Evolutionary conservation across 2,888 invertebrate species (phyloP).

Genomic region (Leistus spinibarbis): DNA sequence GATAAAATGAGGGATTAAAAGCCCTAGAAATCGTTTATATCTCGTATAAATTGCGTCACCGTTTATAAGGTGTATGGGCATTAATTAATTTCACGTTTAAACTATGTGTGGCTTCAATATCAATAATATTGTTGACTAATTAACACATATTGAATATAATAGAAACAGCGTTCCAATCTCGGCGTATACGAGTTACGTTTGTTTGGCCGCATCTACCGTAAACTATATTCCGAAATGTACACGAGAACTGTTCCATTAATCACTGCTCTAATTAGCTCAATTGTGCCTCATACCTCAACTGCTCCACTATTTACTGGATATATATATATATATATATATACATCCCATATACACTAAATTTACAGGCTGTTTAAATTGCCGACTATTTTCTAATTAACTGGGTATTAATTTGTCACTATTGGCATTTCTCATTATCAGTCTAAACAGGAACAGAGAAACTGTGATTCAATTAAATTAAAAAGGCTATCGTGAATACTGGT

Average conservation of each 20-base stretch:
- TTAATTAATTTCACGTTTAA: neutral
- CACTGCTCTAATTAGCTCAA: slow-evolving; percentile 48
- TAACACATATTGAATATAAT: neutral
- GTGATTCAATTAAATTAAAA: no score
- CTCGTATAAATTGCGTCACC: no score
- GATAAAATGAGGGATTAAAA: no score
- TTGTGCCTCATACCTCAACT: slow-evolving; percentile 46
- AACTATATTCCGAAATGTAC: neutral
- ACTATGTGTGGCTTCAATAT: neutral
- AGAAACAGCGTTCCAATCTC: neutral
- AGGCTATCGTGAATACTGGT: no score
- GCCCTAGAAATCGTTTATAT: no score
- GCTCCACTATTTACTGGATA: neutral
- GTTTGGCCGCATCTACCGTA: neutral
- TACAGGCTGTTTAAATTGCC: no score
- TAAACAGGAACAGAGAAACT: no score
- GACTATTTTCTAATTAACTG: no score
- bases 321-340: neutral
- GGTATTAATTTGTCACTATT: no score
- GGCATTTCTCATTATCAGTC: no score
- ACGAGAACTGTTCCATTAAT: slow-evolving; percentile 45
- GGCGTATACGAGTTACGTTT: neutral
- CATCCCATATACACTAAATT: neutral
- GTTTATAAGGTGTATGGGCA: neutral
- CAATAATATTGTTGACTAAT: neutral